Evolutionary conservation across 2,888 invertebrate genomes (phyloP).

Genomic region (Clostera curtula): DNA sequence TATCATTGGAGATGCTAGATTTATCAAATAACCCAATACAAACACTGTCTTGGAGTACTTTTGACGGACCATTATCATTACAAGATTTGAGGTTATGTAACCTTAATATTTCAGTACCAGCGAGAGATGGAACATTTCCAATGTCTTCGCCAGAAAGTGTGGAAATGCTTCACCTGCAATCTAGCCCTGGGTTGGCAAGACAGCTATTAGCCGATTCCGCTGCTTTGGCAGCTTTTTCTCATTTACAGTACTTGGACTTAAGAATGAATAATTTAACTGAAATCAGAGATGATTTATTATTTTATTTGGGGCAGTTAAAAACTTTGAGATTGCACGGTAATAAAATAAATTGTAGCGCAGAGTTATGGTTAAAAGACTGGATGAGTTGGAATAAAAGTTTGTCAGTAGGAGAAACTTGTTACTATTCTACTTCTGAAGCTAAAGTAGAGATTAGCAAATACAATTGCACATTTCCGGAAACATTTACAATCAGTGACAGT

Average conservation of each 20-base stretch:
- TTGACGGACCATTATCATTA: constrained; percentile 79
- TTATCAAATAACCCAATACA: constrained; percentile 87
- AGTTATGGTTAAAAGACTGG: constrained; percentile 81
- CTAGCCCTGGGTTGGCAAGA: constrained; percentile 81
- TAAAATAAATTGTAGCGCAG: constrained; percentile 80
- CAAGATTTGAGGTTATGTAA: constrained; percentile 81
- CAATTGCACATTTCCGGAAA: constrained; percentile 67
- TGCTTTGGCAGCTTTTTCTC: constrained; percentile 80
- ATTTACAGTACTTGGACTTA: constrained; percentile 81
- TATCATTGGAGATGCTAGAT: constrained; percentile 86
- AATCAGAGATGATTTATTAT: constrained; percentile 78
- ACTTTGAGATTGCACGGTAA: constrained; percentile 81
- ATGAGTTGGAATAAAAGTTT: constrained; percentile 69
- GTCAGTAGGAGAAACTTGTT: constrained; percentile 54
- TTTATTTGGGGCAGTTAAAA: constrained; percentile 80
- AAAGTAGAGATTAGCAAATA: constrained; percentile 62
- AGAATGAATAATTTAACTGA: constrained; percentile 76
- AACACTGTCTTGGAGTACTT: constrained; percentile 78
- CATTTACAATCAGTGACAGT: constrained; percentile 67
- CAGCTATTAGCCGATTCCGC: constrained; percentile 83
- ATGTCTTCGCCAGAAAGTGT: constrained; percentile 82
- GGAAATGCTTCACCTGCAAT: constrained; percentile 82
- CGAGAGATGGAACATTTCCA: constrained; percentile 79
- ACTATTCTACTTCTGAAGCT: constrained; percentile 58
- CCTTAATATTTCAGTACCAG: constrained; percentile 74